Conservation (phyloP, 2,113 vertebrate genomes). For the Phyllopteryx taeniolatus region DNA sequence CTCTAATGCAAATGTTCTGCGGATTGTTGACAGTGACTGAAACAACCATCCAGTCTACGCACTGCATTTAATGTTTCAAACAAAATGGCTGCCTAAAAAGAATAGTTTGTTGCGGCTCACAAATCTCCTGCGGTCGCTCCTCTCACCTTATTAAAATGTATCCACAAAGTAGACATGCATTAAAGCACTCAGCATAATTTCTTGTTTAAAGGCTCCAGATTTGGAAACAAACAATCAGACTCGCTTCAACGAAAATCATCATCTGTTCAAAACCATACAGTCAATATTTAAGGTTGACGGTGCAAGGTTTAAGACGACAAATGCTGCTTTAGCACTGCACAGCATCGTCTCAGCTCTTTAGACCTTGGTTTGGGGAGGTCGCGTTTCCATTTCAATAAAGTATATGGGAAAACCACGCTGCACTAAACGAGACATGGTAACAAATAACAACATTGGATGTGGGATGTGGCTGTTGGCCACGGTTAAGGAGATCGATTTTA, state of each 20-base stretch:
- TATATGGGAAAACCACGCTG: neutral
- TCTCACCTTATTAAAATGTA: neutral
- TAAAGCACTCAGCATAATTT: neutral
- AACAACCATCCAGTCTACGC: neutral
- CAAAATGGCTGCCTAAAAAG: neutral
- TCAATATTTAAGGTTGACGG: neutral
- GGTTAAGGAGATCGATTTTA: neutral
- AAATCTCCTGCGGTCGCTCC: neutral
- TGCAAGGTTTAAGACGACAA: neutral
- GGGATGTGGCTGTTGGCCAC: neutral
- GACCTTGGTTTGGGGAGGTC: neutral
- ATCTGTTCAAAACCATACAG: neutral
- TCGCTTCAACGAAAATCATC: neutral
- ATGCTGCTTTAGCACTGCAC: neutral
- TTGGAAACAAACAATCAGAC: neutral
- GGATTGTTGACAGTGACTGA: neutral
- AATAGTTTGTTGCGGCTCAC: neutral
- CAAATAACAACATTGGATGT: neutral
- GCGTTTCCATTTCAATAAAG: neutral
- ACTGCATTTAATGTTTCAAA: neutral
- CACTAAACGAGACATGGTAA: neutral
- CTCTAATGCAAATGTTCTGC: neutral
- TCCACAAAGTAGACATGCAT: neutral
- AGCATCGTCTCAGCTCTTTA: neutral
- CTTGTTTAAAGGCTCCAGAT: neutral